These are phyloP conservation scores for Scaeva pyrastri DNA, from an alignment of 2,888 invertebrate species.

Conservation along the genomic window DNA sequence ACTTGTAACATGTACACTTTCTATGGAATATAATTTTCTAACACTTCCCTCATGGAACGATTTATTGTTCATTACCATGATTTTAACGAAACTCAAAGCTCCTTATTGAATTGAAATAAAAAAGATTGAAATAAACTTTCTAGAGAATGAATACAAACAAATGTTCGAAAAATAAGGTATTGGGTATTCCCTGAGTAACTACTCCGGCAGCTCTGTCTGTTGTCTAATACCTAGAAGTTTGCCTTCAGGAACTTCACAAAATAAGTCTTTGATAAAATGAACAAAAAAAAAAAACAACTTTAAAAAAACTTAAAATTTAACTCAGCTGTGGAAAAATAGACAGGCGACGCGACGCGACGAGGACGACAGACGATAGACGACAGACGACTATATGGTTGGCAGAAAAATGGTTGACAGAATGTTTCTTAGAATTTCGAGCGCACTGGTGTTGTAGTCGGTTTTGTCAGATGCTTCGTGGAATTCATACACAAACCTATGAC, in stretches of 20 bases:
- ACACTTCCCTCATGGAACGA: too few species aligned
- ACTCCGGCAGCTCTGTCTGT: neutral
- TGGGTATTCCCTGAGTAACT: neutral
- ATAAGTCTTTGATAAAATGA: constrained; percentile 26
- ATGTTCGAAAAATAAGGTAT: too few species aligned
- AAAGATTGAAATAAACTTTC: too few species aligned
- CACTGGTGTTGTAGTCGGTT: neutral
- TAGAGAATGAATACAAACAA: too few species aligned
- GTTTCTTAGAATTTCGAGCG: constrained; percentile 17
- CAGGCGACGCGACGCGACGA: too few species aligned
- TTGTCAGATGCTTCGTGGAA: constrained; percentile 26
- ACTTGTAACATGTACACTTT: too few species aligned
- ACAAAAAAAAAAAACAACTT: neutral
- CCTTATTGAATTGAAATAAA: too few species aligned
- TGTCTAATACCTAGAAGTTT: neutral
- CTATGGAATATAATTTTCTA: too few species aligned
- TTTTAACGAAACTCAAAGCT: too few species aligned
- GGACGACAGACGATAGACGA: too few species aligned
- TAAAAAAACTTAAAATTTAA: neutral
- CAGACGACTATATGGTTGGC: too few species aligned
- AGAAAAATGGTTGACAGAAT: constrained; percentile 31
- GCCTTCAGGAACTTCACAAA: constrained; percentile 3
- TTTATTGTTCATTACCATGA: too few species aligned
- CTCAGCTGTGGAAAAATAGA: constrained; percentile 3
- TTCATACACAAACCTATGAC: constrained; percentile 2